Evolutionary conservation across 1,140 invertebrate species (phyloP).

Genomic region (Anastrepha ludens): DNA sequence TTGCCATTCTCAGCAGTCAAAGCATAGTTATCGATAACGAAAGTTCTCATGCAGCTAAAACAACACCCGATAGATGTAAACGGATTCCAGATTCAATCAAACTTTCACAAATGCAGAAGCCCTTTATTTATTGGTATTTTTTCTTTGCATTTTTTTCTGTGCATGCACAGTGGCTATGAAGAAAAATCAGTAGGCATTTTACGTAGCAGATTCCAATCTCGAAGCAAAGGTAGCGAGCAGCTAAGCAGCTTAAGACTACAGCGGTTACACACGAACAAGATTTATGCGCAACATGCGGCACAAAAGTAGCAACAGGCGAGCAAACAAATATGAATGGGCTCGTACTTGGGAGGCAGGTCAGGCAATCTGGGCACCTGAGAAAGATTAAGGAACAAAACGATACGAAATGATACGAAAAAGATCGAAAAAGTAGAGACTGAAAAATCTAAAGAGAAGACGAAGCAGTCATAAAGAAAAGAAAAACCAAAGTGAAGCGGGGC

Average conservation of each 20-base stretch:
- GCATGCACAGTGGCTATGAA: too few species aligned
- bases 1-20: too few species aligned
- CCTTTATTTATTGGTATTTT: too few species aligned
- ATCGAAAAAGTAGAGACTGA: not conserved
- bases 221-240: too few species aligned
- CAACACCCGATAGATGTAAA: too few species aligned
- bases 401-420: not conserved
- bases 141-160: too few species aligned
- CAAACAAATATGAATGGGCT: not conserved
- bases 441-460: not conserved
- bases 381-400: not conserved
- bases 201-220: too few species aligned
- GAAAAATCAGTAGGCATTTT: too few species aligned
- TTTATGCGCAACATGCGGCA: constrained; percentile 19
- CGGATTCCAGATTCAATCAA: too few species aligned
- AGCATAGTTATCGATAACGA: too few species aligned
- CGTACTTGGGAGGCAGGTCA: not conserved
- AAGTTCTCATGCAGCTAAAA: too few species aligned
- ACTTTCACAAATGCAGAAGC: too few species aligned
- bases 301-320: not conserved
- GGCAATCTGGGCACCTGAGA: not conserved
- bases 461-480: not conserved
- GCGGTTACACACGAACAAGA: not conserved
- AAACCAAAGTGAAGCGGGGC: not conserved
- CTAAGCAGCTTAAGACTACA: not conserved